Base-by-base conservation (phyloP, 2,888 invertebrate genomes). In the Rhingia rostrata region DNA sequence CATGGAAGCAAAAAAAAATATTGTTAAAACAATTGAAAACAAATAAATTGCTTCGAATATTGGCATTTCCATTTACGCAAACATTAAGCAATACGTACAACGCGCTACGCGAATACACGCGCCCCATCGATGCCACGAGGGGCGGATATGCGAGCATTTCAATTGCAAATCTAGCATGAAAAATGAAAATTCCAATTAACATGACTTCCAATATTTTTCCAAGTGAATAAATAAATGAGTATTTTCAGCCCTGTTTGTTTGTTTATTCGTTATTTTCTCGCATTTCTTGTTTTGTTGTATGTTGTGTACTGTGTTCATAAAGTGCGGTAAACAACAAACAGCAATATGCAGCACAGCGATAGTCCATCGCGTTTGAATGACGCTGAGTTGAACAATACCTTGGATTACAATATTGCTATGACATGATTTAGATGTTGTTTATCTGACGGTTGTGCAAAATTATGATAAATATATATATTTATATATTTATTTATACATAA, bases 211-310 rank as follows among this genome's bases (percentile, higher is more conserved):
- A 84, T 80, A 84, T 84, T 84, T 84, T 84, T 84, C 84, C 84
- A 84, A 80, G 84, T 80, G 84, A 80, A 84, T 84, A 84, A 84
- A 84, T 84, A 84, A 84, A 84, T 80, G 80, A 84, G 84, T 80
- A 80, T 80, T 84, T 84, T 66, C 84, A 74, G 79, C 58, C 22
- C 60, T 84, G 80, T 61, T 75, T 75, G 70, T 79, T 79, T 75
- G 70, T 79, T 79, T 84, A 73, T 66, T 83, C 69, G 61, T 70
- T 73, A 63, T 73, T 58, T 58, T 78, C 33, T 78, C 56, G 58
- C 53, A 70, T 77, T 79, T 67, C 61, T 47, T 69, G 79, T 73
- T 78, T 79, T 73, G 78, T 73, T 67, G 67, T 64, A 60, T 56
- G 6, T 49, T 30, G 30, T 63, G 82, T 22, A 22, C 2, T 22